These are phyloP conservation scores for Ellobius talpinus DNA, from an alignment of 2,113 vertebrate genomes.

Conservation along the genomic window DNA sequence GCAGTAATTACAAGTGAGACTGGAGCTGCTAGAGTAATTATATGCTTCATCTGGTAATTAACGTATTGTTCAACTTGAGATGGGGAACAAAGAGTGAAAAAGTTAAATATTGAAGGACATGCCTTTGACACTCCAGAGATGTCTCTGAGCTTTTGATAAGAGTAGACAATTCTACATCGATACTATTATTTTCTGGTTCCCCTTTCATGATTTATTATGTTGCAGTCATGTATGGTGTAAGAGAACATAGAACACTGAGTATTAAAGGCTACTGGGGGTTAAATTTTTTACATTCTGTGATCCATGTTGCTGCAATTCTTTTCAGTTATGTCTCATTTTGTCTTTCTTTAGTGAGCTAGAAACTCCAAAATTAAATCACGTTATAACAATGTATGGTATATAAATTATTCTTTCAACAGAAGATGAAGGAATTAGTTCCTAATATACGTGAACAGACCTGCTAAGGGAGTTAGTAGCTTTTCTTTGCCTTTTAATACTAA, in stretches of 20 bases:
- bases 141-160: conserved; percentile 64
- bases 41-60: conserved; percentile 95
- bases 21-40: conserved; percentile 95
- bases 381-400: background rate
- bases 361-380: conserved; percentile 20
- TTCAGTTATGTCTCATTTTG: conserved; percentile 31
- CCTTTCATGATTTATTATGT: conserved; percentile 53
- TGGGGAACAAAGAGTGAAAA: conserved; percentile 91
- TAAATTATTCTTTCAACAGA: conserved; percentile 3
- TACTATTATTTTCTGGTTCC: conserved; percentile 79
- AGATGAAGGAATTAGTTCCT: conserved; percentile 22
- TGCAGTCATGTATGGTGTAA: rapidly evolving
- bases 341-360: conserved; percentile 27
- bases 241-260: background rate
- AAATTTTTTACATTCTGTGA: conserved; percentile 39
- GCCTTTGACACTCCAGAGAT: conserved; percentile 83
- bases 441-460: background rate
- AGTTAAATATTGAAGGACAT: conserved; percentile 95
- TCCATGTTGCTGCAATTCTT: conserved; percentile 21
- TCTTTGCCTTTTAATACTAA: conserved; percentile 39
- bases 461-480: background rate
- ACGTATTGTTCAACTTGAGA: conserved; percentile 93
- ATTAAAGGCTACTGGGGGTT: conserved; percentile 23
- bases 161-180: conserved; percentile 57
- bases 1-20: conserved; percentile 92